These are phyloP conservation scores for Heliocidaris erythrogramma DNA, from an alignment of 35 echinoderm and acorn worm species.

Conservation along the genomic window DNA sequence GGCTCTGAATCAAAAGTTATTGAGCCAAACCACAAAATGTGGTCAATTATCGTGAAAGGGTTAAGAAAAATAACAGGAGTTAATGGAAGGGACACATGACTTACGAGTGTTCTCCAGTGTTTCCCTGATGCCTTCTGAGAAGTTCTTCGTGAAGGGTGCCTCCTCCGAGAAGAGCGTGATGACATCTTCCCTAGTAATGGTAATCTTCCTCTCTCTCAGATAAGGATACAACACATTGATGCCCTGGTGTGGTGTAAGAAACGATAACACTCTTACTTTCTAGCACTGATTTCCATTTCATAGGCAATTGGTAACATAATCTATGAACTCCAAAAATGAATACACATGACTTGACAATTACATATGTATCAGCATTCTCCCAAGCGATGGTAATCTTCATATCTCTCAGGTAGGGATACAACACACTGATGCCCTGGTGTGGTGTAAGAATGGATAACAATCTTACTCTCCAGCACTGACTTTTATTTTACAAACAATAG, in stretches of 20 bases:
- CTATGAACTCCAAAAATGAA: no score
- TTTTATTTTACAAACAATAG: no score
- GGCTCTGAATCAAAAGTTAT: no score
- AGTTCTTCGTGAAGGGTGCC: slow-evolving; percentile 65
- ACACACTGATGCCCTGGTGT: slow-evolving; percentile 63
- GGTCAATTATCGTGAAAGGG: no score
- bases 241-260: slow-evolving; percentile 52
- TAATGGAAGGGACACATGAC: background rate
- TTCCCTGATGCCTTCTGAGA: slow-evolving; percentile 59
- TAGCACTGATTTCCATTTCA: no score
- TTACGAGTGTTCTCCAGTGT: slow-evolving; percentile 55
- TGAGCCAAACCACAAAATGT: no score
- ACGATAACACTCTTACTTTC: background rate
- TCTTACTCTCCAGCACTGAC: no score
- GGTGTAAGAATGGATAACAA: background rate
- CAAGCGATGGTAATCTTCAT: slow-evolving; percentile 63
- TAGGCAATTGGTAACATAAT: background rate
- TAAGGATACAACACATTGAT: slow-evolving; percentile 67
- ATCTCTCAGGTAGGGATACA: slow-evolving; percentile 63
- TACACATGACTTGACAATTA: no score
- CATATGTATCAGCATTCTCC: no score
- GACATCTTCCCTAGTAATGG: slow-evolving; percentile 68
- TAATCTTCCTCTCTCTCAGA: slow-evolving; percentile 59
- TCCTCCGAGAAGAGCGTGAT: slow-evolving; percentile 71
- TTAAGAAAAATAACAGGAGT: no score